These are phyloP conservation scores for Plebejus melissa DNA, from an alignment of 2,888 invertebrate genomes.

Conservation along the genomic window DNA sequence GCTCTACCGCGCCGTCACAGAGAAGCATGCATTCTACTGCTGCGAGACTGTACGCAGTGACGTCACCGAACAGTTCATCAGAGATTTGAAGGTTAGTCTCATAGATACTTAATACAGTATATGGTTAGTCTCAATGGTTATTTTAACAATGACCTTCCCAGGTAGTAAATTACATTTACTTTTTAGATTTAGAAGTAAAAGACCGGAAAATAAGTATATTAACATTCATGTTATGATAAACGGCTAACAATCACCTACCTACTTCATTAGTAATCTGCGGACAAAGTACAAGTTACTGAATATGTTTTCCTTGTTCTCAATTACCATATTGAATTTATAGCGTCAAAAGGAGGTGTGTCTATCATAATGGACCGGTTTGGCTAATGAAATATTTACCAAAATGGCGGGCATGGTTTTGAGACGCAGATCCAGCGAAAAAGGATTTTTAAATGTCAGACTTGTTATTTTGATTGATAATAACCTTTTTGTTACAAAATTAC, in stretches of 20 bases:
- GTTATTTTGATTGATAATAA: neutral
- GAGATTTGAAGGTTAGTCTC: constrained; percentile 85
- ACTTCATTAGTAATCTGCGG: constrained; percentile 19
- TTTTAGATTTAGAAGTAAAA: neutral
- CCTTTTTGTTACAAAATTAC: neutral
- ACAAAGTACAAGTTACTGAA: constrained; percentile 22
- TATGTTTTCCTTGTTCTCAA: constrained; percentile 15
- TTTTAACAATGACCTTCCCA: neutral
- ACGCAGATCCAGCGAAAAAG: neutral
- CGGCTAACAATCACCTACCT: neutral
- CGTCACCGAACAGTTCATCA: constrained; percentile 92
- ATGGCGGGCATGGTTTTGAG: constrained; percentile 8
- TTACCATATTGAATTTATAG: constrained; percentile 14
- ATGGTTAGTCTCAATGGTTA: constrained; percentile 53
- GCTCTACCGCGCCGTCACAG: constrained; percentile 91
- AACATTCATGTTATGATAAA: constrained; percentile 6
- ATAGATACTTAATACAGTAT: too few relatives aligned
- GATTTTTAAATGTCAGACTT: neutral
- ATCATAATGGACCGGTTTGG: constrained; percentile 17
- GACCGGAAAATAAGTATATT: neutral
- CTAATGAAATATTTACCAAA: neutral
- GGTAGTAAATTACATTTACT: neutral
- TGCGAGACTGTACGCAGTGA: constrained; percentile 94
- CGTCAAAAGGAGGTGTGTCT: constrained; percentile 21
- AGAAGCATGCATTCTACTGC: constrained; percentile 95